phyloP scores from a whole-genome alignment of 2,888 invertebrate genomes.

The Theretra japonica region DNA sequence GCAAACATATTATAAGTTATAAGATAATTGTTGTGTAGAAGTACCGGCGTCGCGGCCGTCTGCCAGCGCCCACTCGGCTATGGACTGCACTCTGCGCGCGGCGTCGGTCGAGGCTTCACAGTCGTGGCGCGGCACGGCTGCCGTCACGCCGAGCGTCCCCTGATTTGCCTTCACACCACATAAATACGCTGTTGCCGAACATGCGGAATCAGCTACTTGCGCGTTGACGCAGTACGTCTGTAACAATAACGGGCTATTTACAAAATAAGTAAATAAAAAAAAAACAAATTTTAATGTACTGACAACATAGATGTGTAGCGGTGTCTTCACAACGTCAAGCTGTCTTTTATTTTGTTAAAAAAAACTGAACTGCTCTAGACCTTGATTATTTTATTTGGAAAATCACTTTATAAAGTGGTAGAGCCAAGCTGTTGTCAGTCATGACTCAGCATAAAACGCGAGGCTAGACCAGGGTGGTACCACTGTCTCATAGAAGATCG shows the following conservation, averaged over 20 bases:
- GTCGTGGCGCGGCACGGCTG: slow-evolving; percentile 82
- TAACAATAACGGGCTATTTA: slow-evolving; percentile 20
- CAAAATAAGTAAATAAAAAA: too few species aligned
- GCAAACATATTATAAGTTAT: too few species aligned
- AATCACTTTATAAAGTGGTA: too few species aligned
- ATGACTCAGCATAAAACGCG: too few species aligned
- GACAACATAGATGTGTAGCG: not conserved
- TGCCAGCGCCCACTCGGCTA: slow-evolving; percentile 87
- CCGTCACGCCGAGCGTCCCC: slow-evolving; percentile 87
- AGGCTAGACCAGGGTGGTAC: too few species aligned
- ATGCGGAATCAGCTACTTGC: slow-evolving; percentile 89
- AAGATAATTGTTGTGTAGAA: not conserved
- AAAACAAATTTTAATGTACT: too few species aligned
- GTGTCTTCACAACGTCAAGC: not conserved
- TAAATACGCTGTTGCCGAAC: slow-evolving; percentile 87
- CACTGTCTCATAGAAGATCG: too few species aligned
- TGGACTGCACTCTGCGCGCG: slow-evolving; percentile 85
- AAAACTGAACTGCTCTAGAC: too few species aligned
- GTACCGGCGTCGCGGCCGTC: slow-evolving; percentile 67
- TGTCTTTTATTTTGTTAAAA: too few species aligned
- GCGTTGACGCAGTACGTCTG: slow-evolving; percentile 84
- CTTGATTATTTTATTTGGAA: too few species aligned
- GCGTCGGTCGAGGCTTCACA: slow-evolving; percentile 83
- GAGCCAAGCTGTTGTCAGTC: too few species aligned
- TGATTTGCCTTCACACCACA: slow-evolving; percentile 87